Base-by-base conservation (phyloP, 2,797 vertebrate genomes). In the Gila robusta region DNA sequence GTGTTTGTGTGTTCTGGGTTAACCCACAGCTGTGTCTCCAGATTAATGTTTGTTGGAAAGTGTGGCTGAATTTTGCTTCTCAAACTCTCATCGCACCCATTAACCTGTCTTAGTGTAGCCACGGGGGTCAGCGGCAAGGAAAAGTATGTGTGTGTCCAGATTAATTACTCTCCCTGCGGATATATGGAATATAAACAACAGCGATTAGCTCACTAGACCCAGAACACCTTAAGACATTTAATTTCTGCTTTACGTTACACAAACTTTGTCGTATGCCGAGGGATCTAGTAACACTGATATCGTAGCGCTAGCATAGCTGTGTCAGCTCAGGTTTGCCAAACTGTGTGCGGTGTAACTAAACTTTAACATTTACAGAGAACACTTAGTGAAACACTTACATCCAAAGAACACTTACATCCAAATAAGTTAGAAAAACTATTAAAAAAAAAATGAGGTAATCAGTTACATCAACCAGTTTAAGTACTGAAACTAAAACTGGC, bases 161-260 rank as follows among this genome's bases (percentile, higher is more conserved):
- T 86, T 89, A 87, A 91, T 89, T 90, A 90, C 85, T 71, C 47
- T 87, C 79, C 88, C 67, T 54, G 72, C 44, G 78, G 89, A 85
- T 88, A 77, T 82, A 89, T 87, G 67, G 73, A 91, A 90, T 87
- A 87, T 89, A 90, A 91, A 91, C 88, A 90, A 71, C 74, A 77
- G 83, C 23, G 79, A 87, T 89, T 84, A 87, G 85, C 79, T 89
- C 81, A 84, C 83, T 26, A 54, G 59, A 79, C 77, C 82, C 82
- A 67, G 66, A 89, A 82, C 77, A 85, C 89, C 78, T 80, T 84
- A 67, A 83, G 78, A 76, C 44, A 72, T 84, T 72, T 87, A 39
- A 64, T 74, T 64, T 56, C 5, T 47, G 69, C 47, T 86, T 49
- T 41, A n/a, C 54, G 28, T 85, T 81, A 52, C 44, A 76, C 37